Conservation (phyloP, 2,113 vertebrate genomes). For the Myrmecophaga tridactyla region DNA sequence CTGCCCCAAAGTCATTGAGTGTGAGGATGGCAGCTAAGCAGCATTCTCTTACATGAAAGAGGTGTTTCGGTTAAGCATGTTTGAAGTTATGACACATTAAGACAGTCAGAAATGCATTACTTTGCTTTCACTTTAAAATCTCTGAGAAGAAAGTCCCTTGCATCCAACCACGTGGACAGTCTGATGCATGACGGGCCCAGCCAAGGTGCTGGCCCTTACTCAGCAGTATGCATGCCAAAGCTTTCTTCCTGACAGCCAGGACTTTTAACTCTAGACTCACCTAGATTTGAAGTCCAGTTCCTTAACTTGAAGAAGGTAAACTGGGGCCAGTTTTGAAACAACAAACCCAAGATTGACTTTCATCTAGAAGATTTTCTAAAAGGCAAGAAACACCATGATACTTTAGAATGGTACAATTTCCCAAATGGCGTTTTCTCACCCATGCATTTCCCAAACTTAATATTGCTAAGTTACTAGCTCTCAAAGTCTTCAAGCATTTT, state of each 20-base stretch:
- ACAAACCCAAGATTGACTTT: neutral
- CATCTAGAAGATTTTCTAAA: neutral
- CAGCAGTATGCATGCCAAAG: neutral
- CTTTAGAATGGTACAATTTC: neutral
- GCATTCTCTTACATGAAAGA: neutral
- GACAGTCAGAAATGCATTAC: neutral
- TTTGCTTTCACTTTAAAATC: neutral
- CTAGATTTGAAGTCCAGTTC: neutral
- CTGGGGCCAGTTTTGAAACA: neutral
- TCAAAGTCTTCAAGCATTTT: neutral
- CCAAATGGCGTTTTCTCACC: neutral
- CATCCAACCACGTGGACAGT: neutral
- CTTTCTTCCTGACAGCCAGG: neutral
- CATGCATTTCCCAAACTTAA: neutral
- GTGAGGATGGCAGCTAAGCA: neutral
- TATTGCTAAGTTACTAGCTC: neutral
- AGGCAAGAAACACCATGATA: neutral
- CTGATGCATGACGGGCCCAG: neutral
- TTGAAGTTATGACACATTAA: neutral
- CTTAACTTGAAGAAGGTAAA: neutral
- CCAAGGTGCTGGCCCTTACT: neutral
- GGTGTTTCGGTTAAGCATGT: neutral
- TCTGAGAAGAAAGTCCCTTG: neutral
- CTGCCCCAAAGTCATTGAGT: neutral
- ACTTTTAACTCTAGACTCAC: neutral